Evolutionary conservation across 2,888 invertebrate genomes (phyloP).

Genomic region (Automeris io): DNA sequence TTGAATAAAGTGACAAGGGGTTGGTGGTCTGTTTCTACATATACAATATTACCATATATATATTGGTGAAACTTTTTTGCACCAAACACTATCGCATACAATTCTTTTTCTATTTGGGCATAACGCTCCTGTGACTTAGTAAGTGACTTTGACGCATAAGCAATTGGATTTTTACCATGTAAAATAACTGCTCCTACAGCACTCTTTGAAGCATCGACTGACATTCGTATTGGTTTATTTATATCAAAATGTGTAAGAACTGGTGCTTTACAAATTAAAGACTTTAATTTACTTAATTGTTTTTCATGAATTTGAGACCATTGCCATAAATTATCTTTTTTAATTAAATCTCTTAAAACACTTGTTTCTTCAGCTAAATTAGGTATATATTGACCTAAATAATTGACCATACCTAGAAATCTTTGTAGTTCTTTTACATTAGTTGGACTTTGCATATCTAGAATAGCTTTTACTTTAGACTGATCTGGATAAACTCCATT

Average conservation of each 20-base stretch:
- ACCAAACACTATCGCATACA: constrained; percentile 17
- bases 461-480: constrained; percentile 14
- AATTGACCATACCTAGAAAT: constrained; percentile 4
- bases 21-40: constrained; percentile 16
- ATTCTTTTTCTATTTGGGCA: constrained; percentile 19
- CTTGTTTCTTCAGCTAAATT: neutral
- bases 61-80: constrained; percentile 14
- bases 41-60: constrained; percentile 14
- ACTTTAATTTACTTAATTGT: neutral
- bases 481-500: constrained; percentile 11
- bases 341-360: neutral
- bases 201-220: constrained; percentile 7
- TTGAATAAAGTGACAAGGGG: constrained; percentile 17
- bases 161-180: constrained; percentile 9
- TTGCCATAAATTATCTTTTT: neutral
- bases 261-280: neutral
- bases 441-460: constrained; percentile 11
- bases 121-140: constrained; percentile 10
- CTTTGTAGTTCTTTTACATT: neutral
- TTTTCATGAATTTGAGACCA: neutral
- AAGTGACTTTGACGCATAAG: constrained; percentile 14
- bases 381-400: neutral
- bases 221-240: neutral
- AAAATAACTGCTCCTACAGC: constrained; percentile 5
- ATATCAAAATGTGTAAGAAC: neutral